phyloP scores from a whole-genome alignment of 2,888 invertebrate species.

The Limnephilus marmoratus region DNA sequence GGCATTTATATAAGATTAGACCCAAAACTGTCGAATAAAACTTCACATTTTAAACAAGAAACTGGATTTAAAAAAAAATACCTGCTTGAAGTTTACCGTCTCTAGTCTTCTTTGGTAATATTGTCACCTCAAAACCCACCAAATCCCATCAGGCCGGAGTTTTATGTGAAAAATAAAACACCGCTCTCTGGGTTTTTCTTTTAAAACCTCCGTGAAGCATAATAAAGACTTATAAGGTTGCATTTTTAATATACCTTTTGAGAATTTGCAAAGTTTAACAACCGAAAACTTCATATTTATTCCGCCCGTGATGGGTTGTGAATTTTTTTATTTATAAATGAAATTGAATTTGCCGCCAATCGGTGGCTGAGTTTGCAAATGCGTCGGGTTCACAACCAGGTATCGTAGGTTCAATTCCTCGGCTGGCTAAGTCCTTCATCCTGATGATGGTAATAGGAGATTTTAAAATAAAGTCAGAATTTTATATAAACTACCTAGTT shows the following conservation, averaged over 20 bases:
- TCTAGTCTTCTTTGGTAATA: neutral
- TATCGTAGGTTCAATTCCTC: no score
- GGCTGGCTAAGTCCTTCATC: no score
- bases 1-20: neutral
- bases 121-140: neutral
- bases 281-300: neutral
- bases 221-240: neutral
- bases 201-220: neutral
- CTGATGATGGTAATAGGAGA: no score
- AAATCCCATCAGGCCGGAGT: neutral
- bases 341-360: no score
- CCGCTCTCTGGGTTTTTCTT: neutral
- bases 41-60: neutral
- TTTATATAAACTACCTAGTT: no score
- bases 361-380: no score
- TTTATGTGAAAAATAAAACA: neutral
- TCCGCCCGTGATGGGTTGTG: no score
- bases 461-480: no score
- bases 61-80: neutral
- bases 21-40: neutral
- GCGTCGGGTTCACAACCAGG: no score
- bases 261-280: neutral
- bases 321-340: no score
- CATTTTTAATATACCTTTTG: conserved; percentile 6
- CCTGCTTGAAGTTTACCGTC: no score